Conservation (phyloP, 2,888 invertebrate genomes). For the Watsonalla binaria region DNA sequence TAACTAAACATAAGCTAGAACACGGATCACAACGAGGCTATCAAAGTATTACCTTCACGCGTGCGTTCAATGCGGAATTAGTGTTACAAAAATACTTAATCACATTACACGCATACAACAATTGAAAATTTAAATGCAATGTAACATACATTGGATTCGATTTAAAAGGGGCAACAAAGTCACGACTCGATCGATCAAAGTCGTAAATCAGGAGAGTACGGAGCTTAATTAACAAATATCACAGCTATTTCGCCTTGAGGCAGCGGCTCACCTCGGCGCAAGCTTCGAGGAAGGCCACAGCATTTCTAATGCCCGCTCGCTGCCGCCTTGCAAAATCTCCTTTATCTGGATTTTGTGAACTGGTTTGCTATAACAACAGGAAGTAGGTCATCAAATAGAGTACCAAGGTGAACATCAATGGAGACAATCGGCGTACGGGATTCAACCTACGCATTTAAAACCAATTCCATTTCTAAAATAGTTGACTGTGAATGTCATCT, state of each 20-base stretch:
- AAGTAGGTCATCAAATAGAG: conserved; percentile 28
- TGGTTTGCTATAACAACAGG: conserved; percentile 28
- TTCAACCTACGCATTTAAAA: background rate
- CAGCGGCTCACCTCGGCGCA: conserved; percentile 62
- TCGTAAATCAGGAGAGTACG: conserved; percentile 33
- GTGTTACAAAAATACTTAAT: background rate
- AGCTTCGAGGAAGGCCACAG: conserved; percentile 59
- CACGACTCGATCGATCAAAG: conserved; percentile 22
- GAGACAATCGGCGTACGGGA: conserved; percentile 5
- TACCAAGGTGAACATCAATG: conserved; percentile 1
- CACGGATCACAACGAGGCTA: no score
- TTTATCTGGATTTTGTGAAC: conserved; percentile 39
- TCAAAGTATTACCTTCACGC: conserved; percentile 1
- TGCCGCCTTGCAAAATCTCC: conserved; percentile 46
- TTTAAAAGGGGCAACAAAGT: conserved; percentile 21
- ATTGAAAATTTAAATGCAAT: background rate
- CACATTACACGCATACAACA: background rate
- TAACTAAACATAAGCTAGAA: no score
- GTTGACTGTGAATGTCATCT: no score
- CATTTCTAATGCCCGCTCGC: conserved; percentile 60
- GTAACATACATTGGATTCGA: background rate
- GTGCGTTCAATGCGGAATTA: conserved; percentile 2
- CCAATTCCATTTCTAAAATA: no score
- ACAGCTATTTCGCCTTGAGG: conserved; percentile 60
- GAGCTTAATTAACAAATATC: conserved; percentile 58